Percentiles rank a stretch among this genome's conserved stretches.
Evolutionary conservation across 2,888 invertebrate species (phyloP).

Genomic region (Orthonychiurus folsomi): DNA sequence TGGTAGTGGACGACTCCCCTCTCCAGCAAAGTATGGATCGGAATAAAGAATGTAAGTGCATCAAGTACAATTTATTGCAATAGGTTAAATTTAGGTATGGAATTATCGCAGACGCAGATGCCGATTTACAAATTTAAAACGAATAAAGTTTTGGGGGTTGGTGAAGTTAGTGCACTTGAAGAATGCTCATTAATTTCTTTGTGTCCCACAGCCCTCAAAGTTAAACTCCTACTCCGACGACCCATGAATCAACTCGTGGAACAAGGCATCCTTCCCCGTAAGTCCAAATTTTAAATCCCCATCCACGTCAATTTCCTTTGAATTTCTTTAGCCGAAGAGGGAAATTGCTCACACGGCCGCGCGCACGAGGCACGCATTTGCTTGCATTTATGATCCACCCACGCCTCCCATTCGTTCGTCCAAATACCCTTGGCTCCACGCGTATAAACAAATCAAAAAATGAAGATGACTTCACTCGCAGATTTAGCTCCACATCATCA

Average conservation of each 20-base stretch:
- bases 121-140: not conserved
- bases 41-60: constrained; percentile 94
- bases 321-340: not conserved
- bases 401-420: too few relatives aligned
- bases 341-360: not conserved
- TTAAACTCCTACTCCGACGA: constrained; percentile 88
- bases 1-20: constrained; percentile 88
- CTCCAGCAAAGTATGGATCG: constrained; percentile 87
- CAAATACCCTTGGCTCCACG: not conserved
- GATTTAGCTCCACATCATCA: too few relatives aligned
- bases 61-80: too few relatives aligned
- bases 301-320: not conserved
- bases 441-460: not conserved
- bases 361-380: not conserved
- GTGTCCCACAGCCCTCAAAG: constrained; percentile 78
- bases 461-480: not conserved
- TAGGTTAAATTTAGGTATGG: constrained; percentile 7
- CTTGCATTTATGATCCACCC: not conserved
- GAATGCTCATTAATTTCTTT: constrained; percentile 31
- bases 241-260: constrained; percentile 92
- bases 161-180: not conserved
- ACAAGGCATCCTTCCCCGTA: constrained; percentile 98
- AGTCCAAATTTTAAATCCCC: constrained; percentile 50
- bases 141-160: not conserved
- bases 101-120: not conserved